Conservation (phyloP, 2,797 vertebrate species). For the Parambassis ranga region DNA sequence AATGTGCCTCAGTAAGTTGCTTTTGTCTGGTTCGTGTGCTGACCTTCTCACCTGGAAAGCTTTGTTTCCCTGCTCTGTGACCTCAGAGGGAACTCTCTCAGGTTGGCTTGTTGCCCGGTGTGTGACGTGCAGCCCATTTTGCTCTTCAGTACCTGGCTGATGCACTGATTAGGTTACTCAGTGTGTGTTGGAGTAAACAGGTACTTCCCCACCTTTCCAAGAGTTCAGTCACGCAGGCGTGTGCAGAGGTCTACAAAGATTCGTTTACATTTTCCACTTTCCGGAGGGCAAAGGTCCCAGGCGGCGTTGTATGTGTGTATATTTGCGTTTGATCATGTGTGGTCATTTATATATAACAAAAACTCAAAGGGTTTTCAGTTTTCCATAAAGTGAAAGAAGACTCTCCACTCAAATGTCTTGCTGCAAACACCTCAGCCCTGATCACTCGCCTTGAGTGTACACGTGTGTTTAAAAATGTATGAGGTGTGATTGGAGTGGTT, state of each 20-base stretch:
- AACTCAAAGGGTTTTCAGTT: background rate
- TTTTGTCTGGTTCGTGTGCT: conserved; percentile 2
- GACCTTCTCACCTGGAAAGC: conserved; percentile 13
- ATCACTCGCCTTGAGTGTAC: background rate
- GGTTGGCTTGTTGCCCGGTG: conserved; percentile 32
- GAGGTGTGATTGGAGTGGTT: conserved; percentile 20
- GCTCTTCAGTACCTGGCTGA: conserved; percentile 43
- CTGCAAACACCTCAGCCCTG: conserved; percentile 13
- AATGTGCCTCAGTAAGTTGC: background rate
- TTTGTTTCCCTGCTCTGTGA: conserved; percentile 32
- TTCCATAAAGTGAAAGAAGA: background rate
- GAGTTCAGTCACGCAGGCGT: conserved; percentile 25
- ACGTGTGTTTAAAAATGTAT: conserved; percentile 3
- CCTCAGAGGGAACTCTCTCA: conserved; percentile 41
- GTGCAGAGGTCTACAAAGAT: conserved; percentile 55
- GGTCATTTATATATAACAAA: conserved; percentile 1
- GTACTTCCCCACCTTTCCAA: conserved; percentile 47
- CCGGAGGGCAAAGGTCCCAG: conserved; percentile 27
- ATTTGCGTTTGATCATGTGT: background rate
- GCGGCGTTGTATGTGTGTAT: background rate
- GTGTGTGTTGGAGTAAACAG: conserved; percentile 52
- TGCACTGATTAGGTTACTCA: conserved; percentile 54
- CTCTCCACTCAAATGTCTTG: background rate
- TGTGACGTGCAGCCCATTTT: conserved; percentile 26
- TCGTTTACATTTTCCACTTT: conserved; percentile 59